Percentiles rank a stretch among this genome's conserved stretches.
Evolutionary conservation across 23 tunicate genomes (phyloP).

Genomic region (Aplidium turbinatum): DNA sequence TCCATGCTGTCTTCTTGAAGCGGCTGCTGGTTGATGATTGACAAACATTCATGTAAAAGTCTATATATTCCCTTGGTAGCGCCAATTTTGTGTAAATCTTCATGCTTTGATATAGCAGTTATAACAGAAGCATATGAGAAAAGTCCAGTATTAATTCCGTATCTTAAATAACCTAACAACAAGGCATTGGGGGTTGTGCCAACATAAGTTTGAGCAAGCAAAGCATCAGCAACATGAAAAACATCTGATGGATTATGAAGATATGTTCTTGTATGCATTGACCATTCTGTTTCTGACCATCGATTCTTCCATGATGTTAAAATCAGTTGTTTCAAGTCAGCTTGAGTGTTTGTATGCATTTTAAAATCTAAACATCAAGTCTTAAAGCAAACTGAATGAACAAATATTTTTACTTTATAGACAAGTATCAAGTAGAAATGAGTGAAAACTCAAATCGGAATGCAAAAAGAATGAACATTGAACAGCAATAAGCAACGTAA

Average conservation of each 20-base stretch:
- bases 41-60: slow-evolving; percentile 34
- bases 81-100: slow-evolving; percentile 62
- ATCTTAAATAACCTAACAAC: slow-evolving; percentile 47
- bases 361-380: neutral
- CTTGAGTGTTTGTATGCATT: slow-evolving; percentile 23
- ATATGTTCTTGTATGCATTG: slow-evolving; percentile 47
- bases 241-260: slow-evolving; percentile 57
- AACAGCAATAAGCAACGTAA: too few species aligned
- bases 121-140: slow-evolving; percentile 82
- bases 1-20: slow-evolving; percentile 75
- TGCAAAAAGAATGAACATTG: too few species aligned
- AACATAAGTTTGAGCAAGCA: slow-evolving; percentile 78
- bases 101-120: slow-evolving; percentile 84
- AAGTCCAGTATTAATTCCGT: slow-evolving; percentile 51
- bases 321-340: slow-evolving; percentile 60
- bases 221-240: slow-evolving; percentile 72
- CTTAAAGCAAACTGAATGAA: neutral
- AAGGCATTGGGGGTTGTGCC: slow-evolving; percentile 75
- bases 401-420: too few species aligned
- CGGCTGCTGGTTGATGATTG: slow-evolving; percentile 30
- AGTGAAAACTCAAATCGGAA: too few species aligned
- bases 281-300: slow-evolving; percentile 86
- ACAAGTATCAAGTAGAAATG: too few species aligned
- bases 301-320: slow-evolving; percentile 76
- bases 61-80: slow-evolving; percentile 58